Evolutionary conservation across 2,113 vertebrate species (phyloP), one percentile per base, ranked within the genome.

Genomic region (Lagopus leucura): DNA sequence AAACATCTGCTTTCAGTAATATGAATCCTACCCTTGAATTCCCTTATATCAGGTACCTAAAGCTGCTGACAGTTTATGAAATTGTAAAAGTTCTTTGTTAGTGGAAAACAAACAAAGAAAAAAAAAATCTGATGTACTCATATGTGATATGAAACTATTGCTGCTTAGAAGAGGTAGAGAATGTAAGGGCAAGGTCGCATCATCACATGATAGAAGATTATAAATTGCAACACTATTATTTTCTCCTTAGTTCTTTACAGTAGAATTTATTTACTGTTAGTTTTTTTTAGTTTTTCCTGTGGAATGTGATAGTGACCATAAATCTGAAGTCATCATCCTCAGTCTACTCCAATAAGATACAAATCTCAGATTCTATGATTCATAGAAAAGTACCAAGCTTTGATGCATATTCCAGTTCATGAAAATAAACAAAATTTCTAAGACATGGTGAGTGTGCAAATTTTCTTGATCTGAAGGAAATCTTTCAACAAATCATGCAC

Each of bases 61-160:
- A 34, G 30, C 21, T 82, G 11, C 15, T 78, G 28, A 50, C 6
- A 40, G 16, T 13, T 86, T 64, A 30, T 21, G 60, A 71, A 71
- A 72, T 10, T 52, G 8, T 47, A 48, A 52, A 12, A 6, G 42
- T 20, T 7, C 36, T 79, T 84, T 83, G 22, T 3, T 42, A 84
- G 76, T 4, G 9, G 25, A 58, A 86, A 67, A 57, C 8, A 65
- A 70, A 50, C 5, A 61, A 63, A 11, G 5, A 6, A 32, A 45
- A 38, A 45, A 38, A 32, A 42, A 40, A n/a, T 71, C 1, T 0
- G n/a, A 47, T 3, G 0, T 57, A 16, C 16, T 54, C 27, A 28
- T 34, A 20, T 17, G 5, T 3, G 30, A 30, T 22, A 7, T 24
- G 48, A 11, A 89, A 36, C 1, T 61, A 19, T 0, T 85, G 14